phyloP scores from a whole-genome alignment of 2,797 vertebrate species.

The Glyptemys insculpta region DNA sequence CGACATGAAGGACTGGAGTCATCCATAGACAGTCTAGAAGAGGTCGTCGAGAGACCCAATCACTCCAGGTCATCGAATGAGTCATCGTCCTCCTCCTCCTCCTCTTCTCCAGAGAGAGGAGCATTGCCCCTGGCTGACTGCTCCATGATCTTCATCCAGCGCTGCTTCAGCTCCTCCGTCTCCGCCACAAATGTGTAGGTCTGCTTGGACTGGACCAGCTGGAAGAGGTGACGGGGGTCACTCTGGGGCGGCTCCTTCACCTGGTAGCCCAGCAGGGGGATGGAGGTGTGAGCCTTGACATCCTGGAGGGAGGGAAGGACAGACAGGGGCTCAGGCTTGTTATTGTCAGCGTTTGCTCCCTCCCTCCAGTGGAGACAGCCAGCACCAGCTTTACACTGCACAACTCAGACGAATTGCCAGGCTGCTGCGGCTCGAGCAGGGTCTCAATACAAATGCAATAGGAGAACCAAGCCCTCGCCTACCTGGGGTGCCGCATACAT shows the following conservation, averaged over 20 bases:
- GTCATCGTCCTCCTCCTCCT: background rate
- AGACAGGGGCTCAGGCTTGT: background rate
- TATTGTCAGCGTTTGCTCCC: background rate
- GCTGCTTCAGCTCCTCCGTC: slow-evolving; percentile 74
- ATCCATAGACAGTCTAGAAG: background rate
- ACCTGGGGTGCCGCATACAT: slow-evolving; percentile 84
- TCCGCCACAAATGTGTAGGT: slow-evolving; percentile 78
- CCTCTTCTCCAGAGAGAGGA: fast-evolving
- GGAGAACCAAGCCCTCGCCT: fast-evolving
- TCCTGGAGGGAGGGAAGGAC: slow-evolving; percentile 68
- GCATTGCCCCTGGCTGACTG: slow-evolving; percentile 55
- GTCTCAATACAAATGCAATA: background rate
- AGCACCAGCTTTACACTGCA: background rate
- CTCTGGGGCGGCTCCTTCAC: slow-evolving; percentile 64
- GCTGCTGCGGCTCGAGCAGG: background rate
- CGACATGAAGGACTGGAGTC: background rate
- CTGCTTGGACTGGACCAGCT: slow-evolving; percentile 80
- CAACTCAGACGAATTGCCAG: background rate
- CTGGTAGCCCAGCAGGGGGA: slow-evolving; percentile 83
- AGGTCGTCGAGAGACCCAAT: background rate
- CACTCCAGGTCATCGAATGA: background rate
- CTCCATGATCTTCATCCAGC: slow-evolving; percentile 76
- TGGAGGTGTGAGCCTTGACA: slow-evolving; percentile 79
- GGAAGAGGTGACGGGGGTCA: slow-evolving; percentile 75
- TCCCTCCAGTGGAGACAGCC: background rate